phyloP scores from a whole-genome alignment of 2,113 vertebrate genomes.

The Nothobranchius furzeri region DNA sequence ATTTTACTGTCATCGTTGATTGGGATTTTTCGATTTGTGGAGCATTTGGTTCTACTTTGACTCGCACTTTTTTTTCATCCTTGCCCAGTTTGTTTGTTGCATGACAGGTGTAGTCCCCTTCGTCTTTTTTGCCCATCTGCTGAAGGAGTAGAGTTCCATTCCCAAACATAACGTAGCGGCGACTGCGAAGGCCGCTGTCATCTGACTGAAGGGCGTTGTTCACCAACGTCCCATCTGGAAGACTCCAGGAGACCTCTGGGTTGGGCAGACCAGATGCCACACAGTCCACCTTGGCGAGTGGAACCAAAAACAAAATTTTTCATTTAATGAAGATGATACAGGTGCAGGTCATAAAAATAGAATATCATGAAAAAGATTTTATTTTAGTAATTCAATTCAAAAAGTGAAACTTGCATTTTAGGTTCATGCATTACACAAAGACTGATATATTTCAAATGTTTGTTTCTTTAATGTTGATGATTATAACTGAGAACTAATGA shows the following conservation, averaged over 20 bases:
- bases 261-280: slow-evolving; percentile 80
- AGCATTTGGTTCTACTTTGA: slow-evolving; percentile 71
- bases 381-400: no score
- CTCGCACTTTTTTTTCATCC: slow-evolving; percentile 78
- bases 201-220: slow-evolving; percentile 81
- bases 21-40: slow-evolving; percentile 71
- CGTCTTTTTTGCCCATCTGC: slow-evolving; percentile 78
- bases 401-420: no score
- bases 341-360: no score
- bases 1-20: slow-evolving; percentile 44
- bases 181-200: slow-evolving; percentile 71
- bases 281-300: slow-evolving; percentile 74
- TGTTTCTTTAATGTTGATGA: no score
- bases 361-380: no score
- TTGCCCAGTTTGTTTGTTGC: slow-evolving; percentile 80
- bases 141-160: slow-evolving; percentile 82
- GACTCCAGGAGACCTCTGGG: slow-evolving; percentile 81
- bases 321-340: not conserved
- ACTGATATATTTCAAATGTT: no score
- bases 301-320: not conserved
- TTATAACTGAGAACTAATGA: no score
- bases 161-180: slow-evolving; percentile 78
- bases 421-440: no score
- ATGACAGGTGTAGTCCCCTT: slow-evolving; percentile 82
- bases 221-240: slow-evolving; percentile 81